Conservation (phyloP, 2,888 invertebrate genomes). For the Drosophila neoperkinsi region DNA sequence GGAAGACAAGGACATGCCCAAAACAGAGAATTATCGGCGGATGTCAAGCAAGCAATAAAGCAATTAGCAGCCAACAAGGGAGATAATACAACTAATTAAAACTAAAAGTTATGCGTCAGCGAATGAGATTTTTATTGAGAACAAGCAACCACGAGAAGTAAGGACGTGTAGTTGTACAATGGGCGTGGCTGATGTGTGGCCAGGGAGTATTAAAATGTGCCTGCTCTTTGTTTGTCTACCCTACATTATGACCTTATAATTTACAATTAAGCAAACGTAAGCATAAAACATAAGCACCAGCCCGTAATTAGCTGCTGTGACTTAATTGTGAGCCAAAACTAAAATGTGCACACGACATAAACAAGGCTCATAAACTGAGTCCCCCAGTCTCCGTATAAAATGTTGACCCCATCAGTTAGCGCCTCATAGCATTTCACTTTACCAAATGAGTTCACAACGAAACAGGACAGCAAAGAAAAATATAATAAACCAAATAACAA, state of each 20-base stretch:
- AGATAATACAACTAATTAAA: slow-evolving; percentile 80
- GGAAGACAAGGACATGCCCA: slow-evolving; percentile 42
- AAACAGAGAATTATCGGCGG: slow-evolving; percentile 42
- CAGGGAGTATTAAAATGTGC: slow-evolving; percentile 69
- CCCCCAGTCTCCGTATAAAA: neutral
- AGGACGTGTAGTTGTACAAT: slow-evolving; percentile 1
- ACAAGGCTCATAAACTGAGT: slow-evolving; percentile 20
- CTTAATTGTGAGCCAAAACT: slow-evolving; percentile 61
- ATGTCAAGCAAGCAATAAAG: slow-evolving; percentile 68
- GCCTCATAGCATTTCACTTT: slow-evolving; percentile 19
- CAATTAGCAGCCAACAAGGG: slow-evolving; percentile 77
- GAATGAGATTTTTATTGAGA: slow-evolving; percentile 79
- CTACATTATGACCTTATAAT: slow-evolving; percentile 74
- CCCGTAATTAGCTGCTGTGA: slow-evolving; percentile 62
- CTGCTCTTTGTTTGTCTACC: slow-evolving; percentile 13
- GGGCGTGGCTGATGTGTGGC: slow-evolving; percentile 57
- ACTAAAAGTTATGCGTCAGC: slow-evolving; percentile 81
- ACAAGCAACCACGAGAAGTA: slow-evolving; percentile 39
- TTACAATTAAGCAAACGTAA: slow-evolving; percentile 76
- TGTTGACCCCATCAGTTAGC: slow-evolving; percentile 56
- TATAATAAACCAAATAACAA: slow-evolving; percentile 6
- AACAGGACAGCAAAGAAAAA: slow-evolving; percentile 4
- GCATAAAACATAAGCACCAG: slow-evolving; percentile 64
- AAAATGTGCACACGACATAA: slow-evolving; percentile 45
- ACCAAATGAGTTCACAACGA: slow-evolving; percentile 45